Percentiles rank a stretch among this genome's conserved stretches.
phyloP scores from a whole-genome alignment of 2,888 invertebrate genomes.

The Heteromyza rotundicornis region DNA sequence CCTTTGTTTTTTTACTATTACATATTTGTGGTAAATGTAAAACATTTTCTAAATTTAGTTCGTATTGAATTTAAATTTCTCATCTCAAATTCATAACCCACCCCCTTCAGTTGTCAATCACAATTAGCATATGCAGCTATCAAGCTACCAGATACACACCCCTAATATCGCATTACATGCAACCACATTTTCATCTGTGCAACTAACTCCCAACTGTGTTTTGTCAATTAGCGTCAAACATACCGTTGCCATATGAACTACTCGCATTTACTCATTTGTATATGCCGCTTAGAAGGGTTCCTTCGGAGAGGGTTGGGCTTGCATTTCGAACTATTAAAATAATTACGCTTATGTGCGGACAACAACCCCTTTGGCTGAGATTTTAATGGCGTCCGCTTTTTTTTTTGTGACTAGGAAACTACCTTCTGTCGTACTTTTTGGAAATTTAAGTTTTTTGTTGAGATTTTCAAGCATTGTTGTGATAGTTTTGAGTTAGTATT shows the following conservation, averaged over 20 bases:
- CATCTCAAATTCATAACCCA: not conserved
- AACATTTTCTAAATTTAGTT: not conserved
- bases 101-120: constrained; percentile 6
- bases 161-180: constrained; percentile 8
- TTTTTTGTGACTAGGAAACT: no score
- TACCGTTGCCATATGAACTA: not conserved
- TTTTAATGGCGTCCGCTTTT: constrained; percentile 33
- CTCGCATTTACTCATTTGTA: not conserved
- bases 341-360: constrained; percentile 10
- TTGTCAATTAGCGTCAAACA: not conserved
- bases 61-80: no score
- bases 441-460: no score
- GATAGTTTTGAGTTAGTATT: no score
- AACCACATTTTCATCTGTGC: not conserved
- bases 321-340: constrained; percentile 9
- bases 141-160: not conserved
- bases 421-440: no score
- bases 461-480: no score
- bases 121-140: constrained; percentile 3
- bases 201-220: not conserved
- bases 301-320: constrained; percentile 12
- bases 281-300: not conserved
- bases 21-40: not conserved
- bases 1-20: not conserved
- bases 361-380: constrained; percentile 35